phyloP scores from a whole-genome alignment of 2,797 vertebrate species.

The Coreius guichenoti region DNA sequence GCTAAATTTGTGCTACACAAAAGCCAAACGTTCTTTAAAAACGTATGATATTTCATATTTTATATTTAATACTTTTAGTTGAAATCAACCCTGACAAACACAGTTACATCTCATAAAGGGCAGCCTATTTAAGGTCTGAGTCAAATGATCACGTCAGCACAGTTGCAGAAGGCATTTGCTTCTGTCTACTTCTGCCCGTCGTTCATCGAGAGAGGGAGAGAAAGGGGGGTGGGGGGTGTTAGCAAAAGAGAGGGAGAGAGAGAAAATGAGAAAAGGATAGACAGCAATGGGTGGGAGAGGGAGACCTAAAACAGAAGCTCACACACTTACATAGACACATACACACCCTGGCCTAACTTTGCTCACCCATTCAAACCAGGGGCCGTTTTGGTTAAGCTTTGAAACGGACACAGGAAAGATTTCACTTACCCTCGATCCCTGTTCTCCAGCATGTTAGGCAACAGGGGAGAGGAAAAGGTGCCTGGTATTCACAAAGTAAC shows the following conservation, averaged over 20 bases:
- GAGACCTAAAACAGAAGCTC: slow-evolving; percentile 40
- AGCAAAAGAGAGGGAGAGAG: slow-evolving; percentile 44
- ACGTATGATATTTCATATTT: background rate
- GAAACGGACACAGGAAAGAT: slow-evolving; percentile 61
- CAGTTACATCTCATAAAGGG: slow-evolving; percentile 36
- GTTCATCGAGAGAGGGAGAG: slow-evolving; percentile 53
- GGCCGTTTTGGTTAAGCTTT: slow-evolving; percentile 70
- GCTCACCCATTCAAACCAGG: slow-evolving; percentile 65
- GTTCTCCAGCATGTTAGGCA: slow-evolving; percentile 62
- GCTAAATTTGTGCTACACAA: slow-evolving; percentile 17
- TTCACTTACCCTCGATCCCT: slow-evolving; percentile 72
- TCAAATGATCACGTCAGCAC: slow-evolving; percentile 59
- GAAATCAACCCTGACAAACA: slow-evolving; percentile 37
- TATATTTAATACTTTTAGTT: slow-evolving; percentile 8
- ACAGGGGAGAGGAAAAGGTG: slow-evolving; percentile 57
- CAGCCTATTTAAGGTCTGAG: slow-evolving; percentile 51
- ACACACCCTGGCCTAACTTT: slow-evolving; percentile 66
- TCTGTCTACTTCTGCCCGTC: slow-evolving; percentile 55
- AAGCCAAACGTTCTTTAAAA: background rate
- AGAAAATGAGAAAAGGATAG: slow-evolving; percentile 47
- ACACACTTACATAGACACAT: slow-evolving; percentile 54
- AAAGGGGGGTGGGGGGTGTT: slow-evolving; percentile 37
- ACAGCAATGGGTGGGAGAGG: slow-evolving; percentile 50
- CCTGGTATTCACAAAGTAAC: slow-evolving; percentile 57
- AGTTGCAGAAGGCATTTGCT: slow-evolving; percentile 58